These are phyloP conservation scores for Alloscopus bannaensis DNA, from an alignment of 2,888 invertebrate genomes.

Conservation along the genomic window DNA sequence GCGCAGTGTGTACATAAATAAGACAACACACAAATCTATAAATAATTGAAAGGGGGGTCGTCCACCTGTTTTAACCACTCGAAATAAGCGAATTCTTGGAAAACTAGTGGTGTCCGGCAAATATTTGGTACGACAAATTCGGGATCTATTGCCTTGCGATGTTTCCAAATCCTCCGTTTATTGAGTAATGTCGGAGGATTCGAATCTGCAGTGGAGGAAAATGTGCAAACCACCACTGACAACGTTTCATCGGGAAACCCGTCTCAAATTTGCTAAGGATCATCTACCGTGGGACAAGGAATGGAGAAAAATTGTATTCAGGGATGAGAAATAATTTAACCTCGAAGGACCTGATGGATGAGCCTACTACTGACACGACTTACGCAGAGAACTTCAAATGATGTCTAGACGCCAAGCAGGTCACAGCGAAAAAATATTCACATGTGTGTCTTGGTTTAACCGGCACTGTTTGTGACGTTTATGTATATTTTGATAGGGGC, in stretches of 20 bases:
- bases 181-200: not conserved
- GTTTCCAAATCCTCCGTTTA: too few relatives aligned
- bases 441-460: too few relatives aligned
- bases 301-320: constrained; percentile 38
- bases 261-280: constrained; percentile 27
- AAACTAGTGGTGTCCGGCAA: too few relatives aligned
- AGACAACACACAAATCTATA: too few relatives aligned
- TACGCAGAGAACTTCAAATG: constrained; percentile 31
- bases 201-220: constrained; percentile 13
- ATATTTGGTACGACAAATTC: too few relatives aligned
- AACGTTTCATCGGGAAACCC: not conserved
- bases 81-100: too few relatives aligned
- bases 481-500: constrained; percentile 21
- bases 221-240: constrained; percentile 18
- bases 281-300: constrained; percentile 29
- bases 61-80: too few relatives aligned
- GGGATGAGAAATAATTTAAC: constrained; percentile 54
- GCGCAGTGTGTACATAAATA: too few relatives aligned
- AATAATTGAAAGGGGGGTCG: too few relatives aligned
- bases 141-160: too few relatives aligned
- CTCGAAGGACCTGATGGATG: constrained; percentile 45
- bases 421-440: too few relatives aligned
- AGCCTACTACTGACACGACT: constrained; percentile 37
- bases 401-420: constrained; percentile 36
- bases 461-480: not conserved